Evolutionary conservation across 2,888 invertebrate genomes (phyloP).

Genomic region (Homarus gammarus): DNA sequence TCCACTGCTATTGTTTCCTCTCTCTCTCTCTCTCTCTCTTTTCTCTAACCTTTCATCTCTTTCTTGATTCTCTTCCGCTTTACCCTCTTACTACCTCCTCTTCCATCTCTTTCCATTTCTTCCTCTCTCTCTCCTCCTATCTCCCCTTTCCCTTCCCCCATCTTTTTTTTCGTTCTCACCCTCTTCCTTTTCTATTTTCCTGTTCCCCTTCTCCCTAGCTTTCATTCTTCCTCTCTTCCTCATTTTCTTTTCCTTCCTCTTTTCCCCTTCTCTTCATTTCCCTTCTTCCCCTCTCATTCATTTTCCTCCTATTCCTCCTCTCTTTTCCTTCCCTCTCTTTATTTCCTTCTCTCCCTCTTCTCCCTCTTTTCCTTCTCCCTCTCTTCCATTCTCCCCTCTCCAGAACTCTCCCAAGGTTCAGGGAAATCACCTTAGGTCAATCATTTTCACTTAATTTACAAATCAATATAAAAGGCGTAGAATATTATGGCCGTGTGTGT

Average conservation of each 20-base stretch:
- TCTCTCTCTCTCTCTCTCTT: neutral
- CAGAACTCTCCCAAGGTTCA: conserved; percentile 31
- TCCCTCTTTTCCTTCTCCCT: neutral
- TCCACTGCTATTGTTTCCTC: neutral
- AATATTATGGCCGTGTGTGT: conserved; percentile 45
- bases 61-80: neutral
- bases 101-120: neutral
- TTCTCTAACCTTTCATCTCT: neutral
- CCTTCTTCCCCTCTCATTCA: neutral
- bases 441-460: conserved; percentile 55
- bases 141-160: neutral
- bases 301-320: neutral
- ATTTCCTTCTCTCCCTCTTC: neutral
- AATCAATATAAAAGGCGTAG: conserved; percentile 51
- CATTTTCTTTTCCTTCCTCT: neutral
- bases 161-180: too few relatives aligned
- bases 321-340: neutral
- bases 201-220: too few relatives aligned
- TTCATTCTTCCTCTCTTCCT: neutral
- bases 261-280: neutral
- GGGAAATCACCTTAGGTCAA: conserved; percentile 47
- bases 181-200: too few relatives aligned
- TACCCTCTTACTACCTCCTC: neutral
- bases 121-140: neutral
- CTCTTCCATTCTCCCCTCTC: neutral